phyloP scores from a whole-genome alignment of 2,113 vertebrate genomes.

The Chaenocephalus aceratus region DNA sequence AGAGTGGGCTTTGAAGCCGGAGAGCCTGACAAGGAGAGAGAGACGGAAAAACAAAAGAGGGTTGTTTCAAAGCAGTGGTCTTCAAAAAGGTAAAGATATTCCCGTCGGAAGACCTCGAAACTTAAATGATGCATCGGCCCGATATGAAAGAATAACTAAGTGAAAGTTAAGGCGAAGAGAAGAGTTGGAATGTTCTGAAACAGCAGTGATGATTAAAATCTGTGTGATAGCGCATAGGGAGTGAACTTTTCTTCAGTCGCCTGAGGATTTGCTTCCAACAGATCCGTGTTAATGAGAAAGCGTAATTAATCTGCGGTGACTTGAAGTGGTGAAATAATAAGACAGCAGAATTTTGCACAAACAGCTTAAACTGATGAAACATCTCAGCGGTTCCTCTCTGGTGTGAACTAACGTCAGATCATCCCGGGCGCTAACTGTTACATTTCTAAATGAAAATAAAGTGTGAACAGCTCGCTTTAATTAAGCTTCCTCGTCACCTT shows the following conservation, averaged over 20 bases:
- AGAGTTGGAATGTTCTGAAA: too few species aligned
- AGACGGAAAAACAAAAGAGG: too few species aligned
- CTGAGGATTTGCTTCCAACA: neutral
- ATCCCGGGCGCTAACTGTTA: slow-evolving; percentile 34
- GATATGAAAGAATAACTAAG: too few species aligned
- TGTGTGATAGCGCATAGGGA: neutral
- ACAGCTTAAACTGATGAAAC: neutral
- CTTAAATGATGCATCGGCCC: too few species aligned
- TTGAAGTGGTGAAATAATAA: slow-evolving; percentile 18
- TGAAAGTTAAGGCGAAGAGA: too few species aligned
- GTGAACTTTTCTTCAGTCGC: slow-evolving; percentile 8
- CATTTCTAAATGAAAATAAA: slow-evolving; percentile 4
- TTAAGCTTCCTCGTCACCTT: slow-evolving; percentile 6
- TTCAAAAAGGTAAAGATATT: too few species aligned
- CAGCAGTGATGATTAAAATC: neutral
- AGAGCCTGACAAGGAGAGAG: too few species aligned
- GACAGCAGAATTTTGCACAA: neutral
- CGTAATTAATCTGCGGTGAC: neutral
- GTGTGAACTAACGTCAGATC: slow-evolving; percentile 24
- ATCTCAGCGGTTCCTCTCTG: neutral
- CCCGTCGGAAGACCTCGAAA: too few species aligned
- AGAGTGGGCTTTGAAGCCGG: too few species aligned
- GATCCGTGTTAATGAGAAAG: neutral
- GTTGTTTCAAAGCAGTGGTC: too few species aligned
- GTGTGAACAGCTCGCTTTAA: neutral